Conservation (phyloP, 2,797 vertebrate species). For the Pangasius macronema region DNA sequence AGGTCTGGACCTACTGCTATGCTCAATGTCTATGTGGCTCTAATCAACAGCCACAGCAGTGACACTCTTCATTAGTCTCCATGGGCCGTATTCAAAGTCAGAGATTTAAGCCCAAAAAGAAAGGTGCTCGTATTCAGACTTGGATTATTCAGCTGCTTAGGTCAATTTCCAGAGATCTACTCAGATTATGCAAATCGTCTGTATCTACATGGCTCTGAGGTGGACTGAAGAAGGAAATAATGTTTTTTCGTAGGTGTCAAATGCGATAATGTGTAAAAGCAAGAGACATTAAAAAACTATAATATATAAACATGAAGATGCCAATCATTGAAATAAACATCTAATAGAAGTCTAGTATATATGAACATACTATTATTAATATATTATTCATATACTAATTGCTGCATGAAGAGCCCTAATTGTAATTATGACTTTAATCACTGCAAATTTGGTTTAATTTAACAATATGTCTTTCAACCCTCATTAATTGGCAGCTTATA, state of each 20-base stretch:
- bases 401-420: neutral
- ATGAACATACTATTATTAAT: neutral
- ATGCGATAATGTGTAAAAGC: neutral
- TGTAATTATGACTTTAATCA: neutral
- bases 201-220: neutral
- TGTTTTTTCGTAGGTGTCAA: neutral
- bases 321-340: neutral
- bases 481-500: neutral
- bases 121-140: neutral
- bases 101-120: neutral
- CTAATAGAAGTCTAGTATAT: neutral
- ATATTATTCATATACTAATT: neutral
- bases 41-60: neutral
- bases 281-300: neutral
- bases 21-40: neutral
- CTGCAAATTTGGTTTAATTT: neutral
- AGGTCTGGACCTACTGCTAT: neutral
- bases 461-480: neutral
- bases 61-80: conserved; percentile 4
- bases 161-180: neutral
- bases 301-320: neutral
- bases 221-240: neutral
- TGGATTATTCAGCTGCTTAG: neutral
- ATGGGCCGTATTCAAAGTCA: neutral
- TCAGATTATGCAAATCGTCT: neutral